phyloP scores from a whole-genome alignment of 2,797 vertebrate genomes.

The Phrynocephalus vlangalii region DNA sequence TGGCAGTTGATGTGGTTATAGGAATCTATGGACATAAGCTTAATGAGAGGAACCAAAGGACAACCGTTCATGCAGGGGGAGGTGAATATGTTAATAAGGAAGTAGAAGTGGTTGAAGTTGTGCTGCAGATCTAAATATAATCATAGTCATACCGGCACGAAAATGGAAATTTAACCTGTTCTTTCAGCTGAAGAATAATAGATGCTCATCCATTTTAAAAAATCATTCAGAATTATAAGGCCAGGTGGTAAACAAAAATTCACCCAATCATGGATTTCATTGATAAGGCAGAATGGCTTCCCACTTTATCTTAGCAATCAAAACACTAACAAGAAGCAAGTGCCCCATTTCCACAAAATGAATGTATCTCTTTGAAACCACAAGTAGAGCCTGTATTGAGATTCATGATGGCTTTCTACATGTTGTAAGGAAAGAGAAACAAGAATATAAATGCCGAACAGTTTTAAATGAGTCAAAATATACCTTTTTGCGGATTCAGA shows the following conservation, averaged over 20 bases:
- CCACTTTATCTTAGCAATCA: background rate
- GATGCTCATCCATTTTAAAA: slow-evolving; percentile 1
- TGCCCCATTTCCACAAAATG: slow-evolving; percentile 26
- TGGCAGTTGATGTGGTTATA: too few species aligned
- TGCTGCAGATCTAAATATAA: too few species aligned
- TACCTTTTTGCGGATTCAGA: background rate
- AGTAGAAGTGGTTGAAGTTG: background rate
- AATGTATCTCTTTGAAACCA: background rate
- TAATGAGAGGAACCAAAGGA: too few species aligned
- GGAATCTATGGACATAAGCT: too few species aligned
- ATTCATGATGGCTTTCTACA: background rate
- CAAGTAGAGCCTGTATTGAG: background rate
- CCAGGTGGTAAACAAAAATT: background rate
- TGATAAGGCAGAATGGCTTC: slow-evolving; percentile 10
- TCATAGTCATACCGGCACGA: background rate
- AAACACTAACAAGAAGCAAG: slow-evolving; percentile 39
- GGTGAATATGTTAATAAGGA: too few species aligned
- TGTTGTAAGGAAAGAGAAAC: slow-evolving; percentile 14
- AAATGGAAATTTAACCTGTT: background rate
- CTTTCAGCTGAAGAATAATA: slow-evolving; percentile 21
- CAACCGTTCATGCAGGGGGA: too few species aligned
- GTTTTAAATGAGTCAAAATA: slow-evolving; percentile 10
- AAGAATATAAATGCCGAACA: background rate
- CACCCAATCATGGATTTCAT: slow-evolving; percentile 8
- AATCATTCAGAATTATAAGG: slow-evolving; percentile 24